Evolutionary conservation across 2,113 vertebrate species (phyloP).

Genomic region (Callopanchax toddi): DNA sequence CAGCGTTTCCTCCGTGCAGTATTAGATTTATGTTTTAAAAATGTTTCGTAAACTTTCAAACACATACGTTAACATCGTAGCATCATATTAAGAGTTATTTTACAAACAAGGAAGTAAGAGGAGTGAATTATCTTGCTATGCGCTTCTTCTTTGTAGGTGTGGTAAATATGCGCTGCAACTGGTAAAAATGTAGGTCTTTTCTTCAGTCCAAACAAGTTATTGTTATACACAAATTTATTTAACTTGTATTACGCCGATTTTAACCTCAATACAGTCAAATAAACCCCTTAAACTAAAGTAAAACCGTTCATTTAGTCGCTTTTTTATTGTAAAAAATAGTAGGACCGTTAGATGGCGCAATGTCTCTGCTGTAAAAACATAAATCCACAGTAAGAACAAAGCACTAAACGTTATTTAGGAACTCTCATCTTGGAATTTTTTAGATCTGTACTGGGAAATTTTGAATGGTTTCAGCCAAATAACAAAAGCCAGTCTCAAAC

Average conservation of each 20-base stretch:
- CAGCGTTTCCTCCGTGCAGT: not conserved
- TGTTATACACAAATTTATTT: not conserved
- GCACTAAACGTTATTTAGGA: not conserved
- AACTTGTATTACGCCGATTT: too few species aligned
- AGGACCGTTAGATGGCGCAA: constrained; percentile 55
- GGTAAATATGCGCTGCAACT: not conserved
- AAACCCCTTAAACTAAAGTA: too few species aligned
- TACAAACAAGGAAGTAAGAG: constrained; percentile 13
- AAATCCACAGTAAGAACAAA: not conserved
- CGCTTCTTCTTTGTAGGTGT: not conserved
- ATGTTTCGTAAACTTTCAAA: too few species aligned
- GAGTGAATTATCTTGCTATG: not conserved
- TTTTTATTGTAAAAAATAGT: constrained; percentile 15
- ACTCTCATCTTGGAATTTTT: not conserved
- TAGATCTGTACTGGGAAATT: not conserved
- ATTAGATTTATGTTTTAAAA: too few species aligned
- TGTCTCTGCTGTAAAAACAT: constrained; percentile 5
- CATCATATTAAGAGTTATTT: too few species aligned
- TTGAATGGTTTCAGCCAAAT: not conserved
- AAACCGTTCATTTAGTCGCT: too few species aligned
- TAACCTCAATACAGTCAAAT: too few species aligned
- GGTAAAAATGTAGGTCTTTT: not conserved
- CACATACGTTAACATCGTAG: too few species aligned
- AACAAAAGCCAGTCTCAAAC: not conserved
- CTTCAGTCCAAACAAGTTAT: not conserved